Evolutionary conservation across 2,888 invertebrate species (phyloP).

Genomic region (Margaritifera margaritifera): DNA sequence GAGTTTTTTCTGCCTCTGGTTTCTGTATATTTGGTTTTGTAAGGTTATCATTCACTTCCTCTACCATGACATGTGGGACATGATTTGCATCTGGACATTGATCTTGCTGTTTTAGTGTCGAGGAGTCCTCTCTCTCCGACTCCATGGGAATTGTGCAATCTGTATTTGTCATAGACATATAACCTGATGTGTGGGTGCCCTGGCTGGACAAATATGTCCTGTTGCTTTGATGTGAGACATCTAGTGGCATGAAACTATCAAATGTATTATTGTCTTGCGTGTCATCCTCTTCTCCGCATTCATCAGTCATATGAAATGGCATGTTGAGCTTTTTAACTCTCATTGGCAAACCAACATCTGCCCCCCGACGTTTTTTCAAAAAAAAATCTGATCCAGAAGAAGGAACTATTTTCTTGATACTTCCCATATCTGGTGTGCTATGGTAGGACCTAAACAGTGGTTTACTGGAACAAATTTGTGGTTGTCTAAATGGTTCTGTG

Average conservation of each 20-base stretch:
- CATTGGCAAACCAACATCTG: slow-evolving; percentile 27
- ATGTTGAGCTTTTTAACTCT: slow-evolving; percentile 45
- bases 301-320: slow-evolving; percentile 33
- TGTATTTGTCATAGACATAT: slow-evolving; percentile 39
- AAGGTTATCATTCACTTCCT: no score
- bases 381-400: no score
- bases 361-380: slow-evolving; percentile 6
- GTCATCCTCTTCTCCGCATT: slow-evolving; percentile 39
- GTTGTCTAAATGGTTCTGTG: no score
- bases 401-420: slow-evolving; percentile 17
- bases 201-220: slow-evolving; percentile 11
- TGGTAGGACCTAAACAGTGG: slow-evolving; percentile 33
- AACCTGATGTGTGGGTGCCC: slow-evolving; percentile 46
- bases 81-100: no score
- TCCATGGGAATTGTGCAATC: slow-evolving; percentile 39
- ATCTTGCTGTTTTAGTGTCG: no score
- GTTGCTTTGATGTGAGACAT: slow-evolving; percentile 9
- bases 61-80: no score
- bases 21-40: no score
- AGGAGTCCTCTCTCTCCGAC: slow-evolving; percentile 5
- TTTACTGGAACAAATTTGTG: slow-evolving; percentile 1
- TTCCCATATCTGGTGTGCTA: slow-evolving; percentile 52
- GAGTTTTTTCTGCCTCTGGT: no score
- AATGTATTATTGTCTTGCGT: slow-evolving; percentile 26
- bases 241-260: slow-evolving; percentile 38